phyloP scores from a whole-genome alignment of 2,113 vertebrate genomes.

The Phylloscopus trochiloides region DNA sequence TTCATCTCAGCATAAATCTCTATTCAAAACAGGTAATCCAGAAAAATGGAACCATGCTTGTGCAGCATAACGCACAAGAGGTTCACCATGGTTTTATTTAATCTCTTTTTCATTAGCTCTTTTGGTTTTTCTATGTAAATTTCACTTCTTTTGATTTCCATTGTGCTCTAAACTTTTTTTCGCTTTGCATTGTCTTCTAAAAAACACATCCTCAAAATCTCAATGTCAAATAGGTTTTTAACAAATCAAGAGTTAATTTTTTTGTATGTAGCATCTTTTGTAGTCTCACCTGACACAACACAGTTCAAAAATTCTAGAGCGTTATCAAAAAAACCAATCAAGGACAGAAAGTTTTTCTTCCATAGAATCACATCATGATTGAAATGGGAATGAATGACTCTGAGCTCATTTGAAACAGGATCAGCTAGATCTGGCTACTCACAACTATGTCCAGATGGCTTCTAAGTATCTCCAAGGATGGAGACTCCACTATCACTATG shows the following conservation, averaged over 20 bases:
- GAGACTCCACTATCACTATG: not conserved
- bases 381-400: not conserved
- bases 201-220: not conserved
- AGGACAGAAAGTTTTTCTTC: not conserved
- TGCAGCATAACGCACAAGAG: rapidly evolving
- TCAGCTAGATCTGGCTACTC: not conserved
- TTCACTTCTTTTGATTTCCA: not conserved
- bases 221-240: not conserved
- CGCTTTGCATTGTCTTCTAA: not conserved
- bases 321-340: not conserved
- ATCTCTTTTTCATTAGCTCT: not conserved
- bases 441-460: not conserved
- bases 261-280: not conserved
- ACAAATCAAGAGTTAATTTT: not conserved
- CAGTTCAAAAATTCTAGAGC: not conserved
- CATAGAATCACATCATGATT: not conserved
- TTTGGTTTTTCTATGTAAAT: not conserved
- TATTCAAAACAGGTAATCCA: not conserved
- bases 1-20: not conserved
- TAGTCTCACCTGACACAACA: not conserved
- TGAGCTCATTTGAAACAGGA: not conserved
- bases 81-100: not conserved
- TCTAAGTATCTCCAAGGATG: not conserved
- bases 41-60: not conserved
- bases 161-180: not conserved